Evolutionary conservation across 2,113 vertebrate species (phyloP), one percentile per base, ranked within the genome.

Genomic region (Anhinga rufa): DNA sequence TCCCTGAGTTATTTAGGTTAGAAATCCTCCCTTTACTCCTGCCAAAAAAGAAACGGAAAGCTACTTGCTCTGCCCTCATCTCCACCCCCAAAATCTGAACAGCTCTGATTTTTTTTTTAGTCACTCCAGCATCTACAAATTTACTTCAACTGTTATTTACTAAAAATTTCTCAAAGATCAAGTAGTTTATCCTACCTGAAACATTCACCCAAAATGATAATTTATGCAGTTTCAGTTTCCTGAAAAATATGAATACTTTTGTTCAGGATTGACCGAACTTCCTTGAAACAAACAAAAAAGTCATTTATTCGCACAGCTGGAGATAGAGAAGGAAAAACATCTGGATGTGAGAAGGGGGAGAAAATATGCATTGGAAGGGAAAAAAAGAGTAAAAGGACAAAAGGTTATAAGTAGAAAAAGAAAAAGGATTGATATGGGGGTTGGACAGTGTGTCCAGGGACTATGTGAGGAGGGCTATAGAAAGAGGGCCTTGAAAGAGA

Each of bases 281-380:
- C 88, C 93, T 92, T 54, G 92, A 90, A 91, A 97, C 54, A 96
- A 95, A 95, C 94, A 96, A 88, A 94, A 97, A 93, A 95, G 92
- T 86, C 75, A 95, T 96, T 96, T 97, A 93, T 94, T 94, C 55
- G 0, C 95, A 88, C 96, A 96, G 95, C 93, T 97, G 95, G 94
- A 96, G 79, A 82, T 51, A 87, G 68, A 92, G 61, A 82, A 46
- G 36, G 81, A 76, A 91, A 96, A 94, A 96, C 95, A 96, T 97
- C 96, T 93, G 94, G 96, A 86, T 93, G 46, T 82, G 66, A 87
- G 89, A 90, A 83, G 65, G 44, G 36, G 40, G 83, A 93, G 88
- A 92, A 96, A 95, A 92, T 82, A 55, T 95, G 75, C 71, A 62
- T 42, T 85, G 71, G 34, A 88, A 91, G 44, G 32, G 42, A 57